phyloP scores from a whole-genome alignment of 2,888 invertebrate genomes.

The Psylliodes chrysocephalus region DNA sequence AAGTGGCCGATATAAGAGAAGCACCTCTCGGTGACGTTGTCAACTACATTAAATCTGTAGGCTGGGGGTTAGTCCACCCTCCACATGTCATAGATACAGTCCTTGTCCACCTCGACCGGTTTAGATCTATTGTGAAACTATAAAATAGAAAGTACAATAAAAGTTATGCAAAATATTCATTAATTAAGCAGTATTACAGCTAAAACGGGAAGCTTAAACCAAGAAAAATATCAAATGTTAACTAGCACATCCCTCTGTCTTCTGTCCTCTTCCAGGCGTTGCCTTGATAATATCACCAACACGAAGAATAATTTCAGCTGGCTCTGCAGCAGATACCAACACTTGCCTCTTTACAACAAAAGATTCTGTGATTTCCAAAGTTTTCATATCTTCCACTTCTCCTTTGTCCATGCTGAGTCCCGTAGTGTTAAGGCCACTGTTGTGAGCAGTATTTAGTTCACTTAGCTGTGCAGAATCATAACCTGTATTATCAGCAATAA shows the following conservation, averaged over 20 bases:
- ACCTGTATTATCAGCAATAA: conserved; percentile 98
- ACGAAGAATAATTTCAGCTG: conserved; percentile 98
- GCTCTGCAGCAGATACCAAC: conserved; percentile 92
- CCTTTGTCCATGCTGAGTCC: conserved; percentile 94
- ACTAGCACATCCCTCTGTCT: conserved; percentile 86
- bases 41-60: too few relatives aligned
- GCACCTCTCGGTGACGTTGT: too few relatives aligned
- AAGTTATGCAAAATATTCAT: conserved; percentile 29
- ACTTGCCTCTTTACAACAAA: conserved; percentile 97
- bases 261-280: conserved; percentile 88
- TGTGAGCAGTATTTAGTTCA: conserved; percentile 91
- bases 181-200: conserved; percentile 32
- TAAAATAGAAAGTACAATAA: too few relatives aligned
- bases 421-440: conserved; percentile 75
- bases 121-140: too few relatives aligned
- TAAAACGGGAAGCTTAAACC: conserved; percentile 37
- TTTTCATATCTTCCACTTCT: conserved; percentile 88
- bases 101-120: too few relatives aligned
- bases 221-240: conserved; percentile 27
- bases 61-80: too few relatives aligned
- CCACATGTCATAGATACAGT: too few relatives aligned
- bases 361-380: conserved; percentile 94
- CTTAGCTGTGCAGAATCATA: conserved; percentile 96
- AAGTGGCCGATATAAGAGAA: too few relatives aligned
- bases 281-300: conserved; percentile 97